phyloP scores from a whole-genome alignment of 2,888 invertebrate genomes.

The Philaethria dido region DNA sequence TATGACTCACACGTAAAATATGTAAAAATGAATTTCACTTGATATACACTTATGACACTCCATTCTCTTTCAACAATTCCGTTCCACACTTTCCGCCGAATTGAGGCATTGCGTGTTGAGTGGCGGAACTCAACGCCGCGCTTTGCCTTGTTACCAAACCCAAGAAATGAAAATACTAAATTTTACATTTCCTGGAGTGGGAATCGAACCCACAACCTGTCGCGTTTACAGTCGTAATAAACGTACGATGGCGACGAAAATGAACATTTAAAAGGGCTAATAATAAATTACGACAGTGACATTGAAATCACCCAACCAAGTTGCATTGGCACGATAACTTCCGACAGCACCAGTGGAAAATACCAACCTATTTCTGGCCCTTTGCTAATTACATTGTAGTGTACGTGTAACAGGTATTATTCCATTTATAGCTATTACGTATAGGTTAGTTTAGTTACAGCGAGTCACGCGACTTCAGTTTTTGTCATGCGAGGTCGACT shows the following conservation, averaged over 20 bases:
- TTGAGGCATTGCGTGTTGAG: too few species aligned
- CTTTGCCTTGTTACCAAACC: too few species aligned
- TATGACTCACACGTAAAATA: too few species aligned
- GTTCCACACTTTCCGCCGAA: too few species aligned
- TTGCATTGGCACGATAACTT: neutral
- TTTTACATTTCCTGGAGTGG: too few species aligned
- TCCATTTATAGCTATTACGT: conserved; percentile 34
- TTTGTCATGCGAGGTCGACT: conserved; percentile 41
- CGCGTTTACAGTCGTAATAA: too few species aligned
- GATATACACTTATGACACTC: too few species aligned
- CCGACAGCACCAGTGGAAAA: neutral
- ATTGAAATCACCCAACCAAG: neutral
- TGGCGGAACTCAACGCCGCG: too few species aligned
- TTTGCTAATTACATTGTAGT: conserved; percentile 18
- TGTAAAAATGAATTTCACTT: too few species aligned
- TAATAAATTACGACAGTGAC: neutral
- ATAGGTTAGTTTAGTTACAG: conserved; percentile 30
- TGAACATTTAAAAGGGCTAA: neutral
- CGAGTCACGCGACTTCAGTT: conserved; percentile 38
- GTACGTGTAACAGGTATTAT: conserved; percentile 34
- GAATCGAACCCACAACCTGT: too few species aligned
- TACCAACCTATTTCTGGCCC: conserved; percentile 6
- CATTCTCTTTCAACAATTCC: too few species aligned
- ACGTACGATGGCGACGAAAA: neutral
- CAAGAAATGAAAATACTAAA: too few species aligned